phyloP scores from a whole-genome alignment of 2,797 vertebrate genomes.

The Aphelocoma californica region DNA sequence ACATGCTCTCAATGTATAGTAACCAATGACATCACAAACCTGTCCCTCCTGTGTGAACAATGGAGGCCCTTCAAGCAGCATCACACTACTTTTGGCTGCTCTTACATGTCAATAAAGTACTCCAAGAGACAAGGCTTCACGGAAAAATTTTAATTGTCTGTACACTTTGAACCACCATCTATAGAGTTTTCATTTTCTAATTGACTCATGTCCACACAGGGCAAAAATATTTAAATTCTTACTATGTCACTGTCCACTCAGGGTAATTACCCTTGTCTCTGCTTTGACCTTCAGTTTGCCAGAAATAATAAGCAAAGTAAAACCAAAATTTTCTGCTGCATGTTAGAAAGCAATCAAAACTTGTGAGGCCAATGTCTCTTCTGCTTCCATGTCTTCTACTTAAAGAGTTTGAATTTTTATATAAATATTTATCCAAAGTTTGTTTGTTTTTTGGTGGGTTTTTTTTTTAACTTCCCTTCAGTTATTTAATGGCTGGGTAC shows the following conservation, averaged over 20 bases:
- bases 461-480: neutral
- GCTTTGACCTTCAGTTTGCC: neutral
- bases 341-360: neutral
- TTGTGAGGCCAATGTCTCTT: neutral
- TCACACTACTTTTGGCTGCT: neutral
- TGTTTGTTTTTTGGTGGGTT: neutral
- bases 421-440: neutral
- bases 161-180: neutral
- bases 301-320: neutral
- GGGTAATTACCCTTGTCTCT: neutral
- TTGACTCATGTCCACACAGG: accelerated
- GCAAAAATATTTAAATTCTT: neutral
- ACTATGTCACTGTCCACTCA: neutral
- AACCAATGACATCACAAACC: neutral
- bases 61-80: neutral
- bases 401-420: neutral
- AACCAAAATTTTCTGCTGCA: neutral
- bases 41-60: neutral
- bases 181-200: neutral
- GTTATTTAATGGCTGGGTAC: neutral
- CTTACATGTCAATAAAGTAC: neutral
- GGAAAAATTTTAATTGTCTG: neutral
- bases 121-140: neutral
- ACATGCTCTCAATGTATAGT: neutral
- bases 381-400: neutral